Base-by-base conservation (phyloP, 2,797 vertebrate species). In the Leptatherina wallacei region DNA sequence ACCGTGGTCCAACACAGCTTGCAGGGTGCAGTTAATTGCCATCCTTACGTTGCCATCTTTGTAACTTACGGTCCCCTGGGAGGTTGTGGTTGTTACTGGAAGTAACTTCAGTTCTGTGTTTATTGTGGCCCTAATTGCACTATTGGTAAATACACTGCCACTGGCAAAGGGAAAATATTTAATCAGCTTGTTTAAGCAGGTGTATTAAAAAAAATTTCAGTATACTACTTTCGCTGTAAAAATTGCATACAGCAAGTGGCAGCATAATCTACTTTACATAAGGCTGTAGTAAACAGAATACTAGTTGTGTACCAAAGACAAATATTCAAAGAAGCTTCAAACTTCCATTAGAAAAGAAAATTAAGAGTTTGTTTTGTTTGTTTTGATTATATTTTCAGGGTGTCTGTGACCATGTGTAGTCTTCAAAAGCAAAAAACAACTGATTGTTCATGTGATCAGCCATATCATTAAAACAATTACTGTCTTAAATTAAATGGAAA, bases 1-100 rank as follows among this genome's bases (percentile, higher is more conserved):
- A 49, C 16, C 22, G 47, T 51, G n/a, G 47, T 51, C 47, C 47
- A 51, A 51, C 47, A 51, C 47, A 51, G 47, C n/a, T 51, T 51
- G 47, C 47, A 51, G 47, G 47, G 22, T 22, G 22, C 47, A 51
- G 47, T 51, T 51, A 51, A 51, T 51, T 51, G 47, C 47, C 47
- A 51, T 51, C 47, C n/a, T 51, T 51, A 1, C 9, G 22, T 22
- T 22, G 47, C n/a, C n/a, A 22, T 22, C 47, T 51, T 22, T n/a
- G 9, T 22, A 22, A 20, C 47, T 3, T 51, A 51, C n/a, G 11
- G 47, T 51, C 47, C n/a, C 47, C n/a, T 4, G 47, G 47, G 47
- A 51, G n/a, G 47, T 51, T 22, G n/a, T 51, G 47, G 47, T 51
- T 22, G 47, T 51, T 51, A 51, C n/a, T 51, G 47, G n/a, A 51